Conservation (phyloP, 2,888 invertebrate genomes). For the Acrobasis consociella region DNA sequence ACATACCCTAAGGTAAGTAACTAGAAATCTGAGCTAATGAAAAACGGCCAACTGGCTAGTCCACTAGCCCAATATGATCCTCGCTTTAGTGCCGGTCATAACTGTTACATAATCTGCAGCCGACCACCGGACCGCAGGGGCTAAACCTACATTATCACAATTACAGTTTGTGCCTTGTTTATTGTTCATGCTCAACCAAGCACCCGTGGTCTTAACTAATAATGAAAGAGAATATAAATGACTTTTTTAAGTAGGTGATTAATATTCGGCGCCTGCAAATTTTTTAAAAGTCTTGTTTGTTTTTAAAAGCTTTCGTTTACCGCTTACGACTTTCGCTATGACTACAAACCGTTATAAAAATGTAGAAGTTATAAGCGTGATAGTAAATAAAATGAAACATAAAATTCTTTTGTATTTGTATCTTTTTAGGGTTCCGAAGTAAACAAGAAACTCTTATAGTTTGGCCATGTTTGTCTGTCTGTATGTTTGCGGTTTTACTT, state of each 20-base stretch:
- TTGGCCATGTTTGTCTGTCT: too few species aligned
- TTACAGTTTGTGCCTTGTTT: neutral
- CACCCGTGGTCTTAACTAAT: neutral
- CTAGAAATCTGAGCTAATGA: too few species aligned
- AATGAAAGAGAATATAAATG: neutral
- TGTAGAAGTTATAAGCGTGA: too few species aligned
- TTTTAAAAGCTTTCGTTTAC: neutral
- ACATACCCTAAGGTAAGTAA: too few species aligned
- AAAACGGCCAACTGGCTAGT: too few species aligned
- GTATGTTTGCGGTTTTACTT: too few species aligned
- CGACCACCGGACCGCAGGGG: conserved; percentile 3
- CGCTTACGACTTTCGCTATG: neutral
- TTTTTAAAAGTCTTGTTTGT: neutral
- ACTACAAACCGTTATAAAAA: too few species aligned
- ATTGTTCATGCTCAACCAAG: neutral
- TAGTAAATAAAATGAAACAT: too few species aligned
- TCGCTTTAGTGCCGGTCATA: neutral
- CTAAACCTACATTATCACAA: neutral
- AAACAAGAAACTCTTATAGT: too few species aligned
- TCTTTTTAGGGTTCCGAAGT: too few species aligned
- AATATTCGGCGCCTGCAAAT: neutral
- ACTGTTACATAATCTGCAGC: neutral
- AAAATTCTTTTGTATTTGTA: too few species aligned
- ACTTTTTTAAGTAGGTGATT: conserved; percentile 2
- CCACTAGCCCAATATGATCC: neutral